A percentile compares a stretch with the other conserved stretches of the same genome.
These are phyloP conservation scores for Telmatherina bonti DNA, from an alignment of 2,797 vertebrate genomes.

Conservation along the genomic window DNA sequence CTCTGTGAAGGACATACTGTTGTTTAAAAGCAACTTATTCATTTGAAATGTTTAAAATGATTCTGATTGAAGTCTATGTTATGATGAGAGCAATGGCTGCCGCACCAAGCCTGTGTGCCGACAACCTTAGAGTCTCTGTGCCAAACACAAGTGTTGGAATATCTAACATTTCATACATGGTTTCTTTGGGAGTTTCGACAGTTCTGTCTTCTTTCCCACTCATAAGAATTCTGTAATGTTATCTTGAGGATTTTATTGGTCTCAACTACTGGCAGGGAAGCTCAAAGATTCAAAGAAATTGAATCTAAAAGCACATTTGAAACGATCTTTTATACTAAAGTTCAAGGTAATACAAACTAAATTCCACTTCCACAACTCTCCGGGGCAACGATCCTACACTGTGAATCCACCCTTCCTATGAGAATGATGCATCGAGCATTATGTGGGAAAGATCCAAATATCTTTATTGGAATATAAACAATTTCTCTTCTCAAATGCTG, in stretches of 20 bases:
- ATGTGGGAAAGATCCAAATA: neutral
- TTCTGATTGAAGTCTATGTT: no score
- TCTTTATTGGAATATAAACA: neutral
- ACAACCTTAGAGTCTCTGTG: neutral
- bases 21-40: no score
- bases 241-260: neutral
- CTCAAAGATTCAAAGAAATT: neutral
- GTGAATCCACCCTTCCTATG: neutral
- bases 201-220: neutral
- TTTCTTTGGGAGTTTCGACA: neutral
- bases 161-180: neutral
- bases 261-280: neutral
- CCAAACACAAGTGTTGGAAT: neutral
- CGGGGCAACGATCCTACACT: neutral
- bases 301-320: neutral
- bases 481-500: neutral
- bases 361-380: neutral
- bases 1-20: no score
- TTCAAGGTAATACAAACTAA: neutral
- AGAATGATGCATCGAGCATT: neutral
- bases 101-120: neutral
- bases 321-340: neutral
- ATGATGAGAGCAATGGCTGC: no score
- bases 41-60: no score
- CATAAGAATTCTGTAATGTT: neutral